These are phyloP conservation scores for Tringa solitaria DNA, from an alignment of 2,113 vertebrate genomes.

Conservation along the genomic window DNA sequence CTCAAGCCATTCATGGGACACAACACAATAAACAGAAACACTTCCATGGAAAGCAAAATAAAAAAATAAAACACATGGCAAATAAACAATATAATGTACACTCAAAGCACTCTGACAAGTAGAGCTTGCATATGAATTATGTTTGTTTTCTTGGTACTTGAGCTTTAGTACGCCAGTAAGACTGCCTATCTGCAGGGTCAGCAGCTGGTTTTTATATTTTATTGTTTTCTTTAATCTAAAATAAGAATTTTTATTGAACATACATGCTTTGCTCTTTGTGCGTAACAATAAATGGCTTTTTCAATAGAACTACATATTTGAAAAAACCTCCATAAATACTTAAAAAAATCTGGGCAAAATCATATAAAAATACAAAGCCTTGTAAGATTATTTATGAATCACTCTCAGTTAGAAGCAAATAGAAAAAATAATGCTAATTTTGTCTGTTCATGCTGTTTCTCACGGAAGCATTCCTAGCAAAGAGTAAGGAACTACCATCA, in stretches of 20 bases:
- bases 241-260: constrained; percentile 37
- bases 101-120: background rate
- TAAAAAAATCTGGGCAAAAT: background rate
- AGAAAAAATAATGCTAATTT: constrained; percentile 9
- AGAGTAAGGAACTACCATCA: background rate
- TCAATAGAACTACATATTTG: background rate
- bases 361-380: background rate
- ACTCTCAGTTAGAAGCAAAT: background rate
- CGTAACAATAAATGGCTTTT: constrained; percentile 15
- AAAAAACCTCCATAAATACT: background rate
- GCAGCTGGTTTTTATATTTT: background rate
- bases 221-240: constrained; percentile 36
- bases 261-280: constrained; percentile 3
- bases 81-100: background rate
- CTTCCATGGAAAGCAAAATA: background rate
- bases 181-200: background rate
- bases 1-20: background rate
- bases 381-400: background rate
- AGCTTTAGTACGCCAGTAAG: background rate
- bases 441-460: background rate
- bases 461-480: background rate
- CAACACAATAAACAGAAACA: background rate
- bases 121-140: background rate
- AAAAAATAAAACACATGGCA: background rate
- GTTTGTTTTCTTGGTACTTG: background rate